Percentiles rank a stretch among this genome's conserved stretches.
Conservation (phyloP, 2,888 invertebrate genomes). For the Mayetiola destructor region DNA sequence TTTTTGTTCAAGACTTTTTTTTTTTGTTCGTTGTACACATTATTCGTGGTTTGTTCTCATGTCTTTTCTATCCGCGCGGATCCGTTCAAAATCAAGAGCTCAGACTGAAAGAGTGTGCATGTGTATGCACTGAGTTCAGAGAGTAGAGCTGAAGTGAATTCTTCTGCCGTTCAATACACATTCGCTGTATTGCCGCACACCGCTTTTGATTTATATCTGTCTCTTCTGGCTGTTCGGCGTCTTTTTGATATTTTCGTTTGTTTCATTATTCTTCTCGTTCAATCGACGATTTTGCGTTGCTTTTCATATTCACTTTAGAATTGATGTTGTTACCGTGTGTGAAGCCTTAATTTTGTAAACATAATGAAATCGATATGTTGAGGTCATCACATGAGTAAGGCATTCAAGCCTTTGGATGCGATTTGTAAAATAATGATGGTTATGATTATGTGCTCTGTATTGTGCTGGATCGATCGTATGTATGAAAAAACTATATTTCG, state of each 20-base stretch:
- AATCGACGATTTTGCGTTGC: not conserved
- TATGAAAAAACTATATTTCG: no score
- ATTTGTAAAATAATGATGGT: not conserved
- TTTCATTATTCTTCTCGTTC: not conserved
- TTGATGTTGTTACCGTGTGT: slow-evolving; percentile 10
- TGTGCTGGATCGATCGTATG: no score
- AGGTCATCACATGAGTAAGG: not conserved
- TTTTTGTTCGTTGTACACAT: no score
- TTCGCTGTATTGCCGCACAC: slow-evolving; percentile 9
- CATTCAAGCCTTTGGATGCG: not conserved
- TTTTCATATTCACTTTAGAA: not conserved
- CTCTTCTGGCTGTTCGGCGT: slow-evolving; percentile 11
- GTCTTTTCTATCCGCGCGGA: not conserved
- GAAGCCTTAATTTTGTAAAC: no score
- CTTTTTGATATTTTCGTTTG: not conserved
- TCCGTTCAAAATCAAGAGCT: slow-evolving; percentile 6
- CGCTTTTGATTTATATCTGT: slow-evolving; percentile 12
- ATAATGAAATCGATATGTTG: no score
- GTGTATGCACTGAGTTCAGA: not conserved
- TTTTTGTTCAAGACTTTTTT: no score
- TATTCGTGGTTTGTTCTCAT: not conserved
- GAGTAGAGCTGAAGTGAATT: no score
- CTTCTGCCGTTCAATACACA: no score
- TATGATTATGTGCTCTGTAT: slow-evolving; percentile 1
- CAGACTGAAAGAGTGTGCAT: not conserved